Conservation (phyloP, 2,113 vertebrate species). For the Cottus gobio region DNA sequence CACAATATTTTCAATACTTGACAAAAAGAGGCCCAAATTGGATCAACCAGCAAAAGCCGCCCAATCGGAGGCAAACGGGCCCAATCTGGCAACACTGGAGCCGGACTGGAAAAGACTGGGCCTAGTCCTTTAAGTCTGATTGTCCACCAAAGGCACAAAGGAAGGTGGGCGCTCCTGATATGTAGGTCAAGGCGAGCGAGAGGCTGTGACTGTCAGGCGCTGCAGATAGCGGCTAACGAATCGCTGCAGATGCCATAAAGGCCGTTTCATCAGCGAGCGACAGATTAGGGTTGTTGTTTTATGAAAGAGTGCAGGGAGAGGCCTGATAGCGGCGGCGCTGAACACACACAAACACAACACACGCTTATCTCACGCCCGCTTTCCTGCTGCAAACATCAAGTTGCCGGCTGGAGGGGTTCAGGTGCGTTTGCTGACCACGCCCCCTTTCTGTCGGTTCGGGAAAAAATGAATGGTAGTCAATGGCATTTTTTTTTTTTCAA, state of each 20-base stretch:
- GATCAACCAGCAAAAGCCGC: too few relatives aligned
- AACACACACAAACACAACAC: constrained; percentile 3
- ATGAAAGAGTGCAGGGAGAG: constrained; percentile 30
- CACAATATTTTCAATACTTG: too few relatives aligned
- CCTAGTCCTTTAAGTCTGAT: not conserved
- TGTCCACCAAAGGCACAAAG: not conserved
- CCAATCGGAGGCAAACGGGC: too few relatives aligned
- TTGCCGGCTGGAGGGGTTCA: not conserved
- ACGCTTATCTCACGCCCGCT: not conserved
- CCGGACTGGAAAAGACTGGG: too few relatives aligned
- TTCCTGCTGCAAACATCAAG: not conserved
- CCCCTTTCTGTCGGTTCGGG: not conserved
- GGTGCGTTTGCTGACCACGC: not conserved
- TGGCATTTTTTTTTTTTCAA: not conserved
- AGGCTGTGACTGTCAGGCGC: constrained; percentile 33
- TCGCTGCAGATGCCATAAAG: constrained; percentile 40
- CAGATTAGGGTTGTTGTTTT: constrained; percentile 57
- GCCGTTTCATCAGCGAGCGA: constrained; percentile 42
- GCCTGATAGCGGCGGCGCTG: constrained; percentile 16
- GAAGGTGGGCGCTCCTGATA: constrained; percentile 10
- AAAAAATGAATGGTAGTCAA: not conserved
- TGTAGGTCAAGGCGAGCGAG: constrained; percentile 58
- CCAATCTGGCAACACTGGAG: too few relatives aligned
- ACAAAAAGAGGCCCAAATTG: too few relatives aligned
- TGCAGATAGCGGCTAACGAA: constrained; percentile 32